These are phyloP conservation scores for Miniopterus natalensis DNA, from an alignment of 2,113 vertebrate species.

Conservation along the genomic window DNA sequence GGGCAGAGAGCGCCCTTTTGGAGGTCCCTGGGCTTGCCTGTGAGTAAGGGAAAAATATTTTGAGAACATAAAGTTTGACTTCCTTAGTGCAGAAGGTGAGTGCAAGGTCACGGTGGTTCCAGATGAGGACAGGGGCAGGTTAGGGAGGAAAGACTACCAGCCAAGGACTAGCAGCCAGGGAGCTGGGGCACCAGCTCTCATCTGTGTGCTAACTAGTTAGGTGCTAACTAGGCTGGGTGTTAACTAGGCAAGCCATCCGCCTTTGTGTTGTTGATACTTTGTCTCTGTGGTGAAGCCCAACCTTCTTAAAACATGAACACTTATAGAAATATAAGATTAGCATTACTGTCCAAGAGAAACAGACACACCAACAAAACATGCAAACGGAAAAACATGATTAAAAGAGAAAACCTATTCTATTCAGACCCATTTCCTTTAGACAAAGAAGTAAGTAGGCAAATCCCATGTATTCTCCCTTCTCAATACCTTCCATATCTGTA, in stretches of 20 bases:
- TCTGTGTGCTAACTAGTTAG: neutral
- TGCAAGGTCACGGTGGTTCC: rapidly evolving
- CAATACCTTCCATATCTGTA: neutral
- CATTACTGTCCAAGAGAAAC: neutral
- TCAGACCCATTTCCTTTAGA: neutral
- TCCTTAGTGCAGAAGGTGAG: neutral
- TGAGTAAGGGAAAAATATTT: neutral
- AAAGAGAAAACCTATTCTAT: neutral
- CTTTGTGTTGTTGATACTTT: neutral
- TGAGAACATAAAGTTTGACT: neutral
- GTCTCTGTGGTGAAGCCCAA: rapidly evolving
- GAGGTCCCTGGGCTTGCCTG: neutral
- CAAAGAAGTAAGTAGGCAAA: neutral
- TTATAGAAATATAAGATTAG: neutral
- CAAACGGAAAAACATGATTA: neutral
- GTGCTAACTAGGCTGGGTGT: neutral
- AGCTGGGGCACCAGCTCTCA: rapidly evolving
- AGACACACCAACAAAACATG: neutral
- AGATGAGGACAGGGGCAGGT: neutral
- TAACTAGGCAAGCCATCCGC: neutral
- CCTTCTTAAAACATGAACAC: neutral
- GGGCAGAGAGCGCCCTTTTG: neutral
- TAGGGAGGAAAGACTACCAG: neutral
- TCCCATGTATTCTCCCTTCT: rapidly evolving
- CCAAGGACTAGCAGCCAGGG: too few relatives aligned